Evolutionary conservation across 2,888 invertebrate species (phyloP), one percentile per base, ranked within the genome.

Genomic region (Dyspetes luteomarginatus): DNA sequence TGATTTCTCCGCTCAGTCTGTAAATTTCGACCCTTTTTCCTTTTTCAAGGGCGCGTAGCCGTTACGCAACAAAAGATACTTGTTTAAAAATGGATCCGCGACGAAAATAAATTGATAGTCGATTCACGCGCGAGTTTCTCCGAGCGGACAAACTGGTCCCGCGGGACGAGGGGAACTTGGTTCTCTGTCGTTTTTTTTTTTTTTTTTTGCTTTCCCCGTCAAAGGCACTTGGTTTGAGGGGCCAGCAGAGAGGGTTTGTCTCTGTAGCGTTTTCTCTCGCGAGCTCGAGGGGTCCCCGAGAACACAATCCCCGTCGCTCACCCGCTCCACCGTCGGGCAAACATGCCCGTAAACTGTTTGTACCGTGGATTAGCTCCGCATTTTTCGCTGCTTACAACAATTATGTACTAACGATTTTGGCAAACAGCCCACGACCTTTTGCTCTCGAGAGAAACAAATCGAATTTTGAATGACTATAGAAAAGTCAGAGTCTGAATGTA

Each of bases 81-180:
- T 48, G 24, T 77, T 83, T 78, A 86, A 88, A 89, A 87, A 84
- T 85, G 83, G 85, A 86, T 86, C n/a, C 85, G 85, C 86, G 86
- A 87, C 85, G 83, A 87, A 84, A 90, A 89, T 89, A 90, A 90
- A 90, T 90, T 90, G 89, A 90, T 91, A 88, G 89, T 86, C 90
- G 88, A 90, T 90, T 89, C 87, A 88, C 89, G 89, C 80, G 77
- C 73, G 85, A 36, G 60, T 19, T 12, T 86, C 72, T 60, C 68
- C 43, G 65, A 85, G 74, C 76, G 86, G 85, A 84, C 85, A 90
- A 91, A 90, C 90, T 88, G 89, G 87, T 90, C 91, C 89, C 90
- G 71, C 77, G 89, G 86, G 88, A 89, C 84, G 77, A 78, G 83
- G 84, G 85, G 41, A 28, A 60, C 60, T 43, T 48, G 15, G 17